Evolutionary conservation across 2,797 vertebrate species (phyloP).

Genomic region (Pelobates cultripes): DNA sequence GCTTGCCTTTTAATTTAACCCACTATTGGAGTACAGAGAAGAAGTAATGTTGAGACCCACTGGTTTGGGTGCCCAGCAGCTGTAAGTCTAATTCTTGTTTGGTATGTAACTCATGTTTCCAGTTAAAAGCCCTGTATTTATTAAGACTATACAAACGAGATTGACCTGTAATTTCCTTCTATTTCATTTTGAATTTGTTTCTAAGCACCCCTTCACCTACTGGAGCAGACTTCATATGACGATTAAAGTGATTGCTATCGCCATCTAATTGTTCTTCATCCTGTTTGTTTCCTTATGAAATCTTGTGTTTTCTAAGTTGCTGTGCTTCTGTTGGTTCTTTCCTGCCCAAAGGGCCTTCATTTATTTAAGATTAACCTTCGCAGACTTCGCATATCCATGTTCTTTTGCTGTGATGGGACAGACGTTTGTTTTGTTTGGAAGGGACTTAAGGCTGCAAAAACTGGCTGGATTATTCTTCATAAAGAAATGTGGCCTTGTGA

Average conservation of each 20-base stretch:
- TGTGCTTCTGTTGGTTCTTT: neutral
- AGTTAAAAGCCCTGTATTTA: neutral
- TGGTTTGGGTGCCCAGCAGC: neutral
- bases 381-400: neutral
- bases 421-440: neutral
- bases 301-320: neutral
- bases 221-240: neutral
- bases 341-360: neutral
- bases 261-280: conserved; percentile 1
- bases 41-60: neutral
- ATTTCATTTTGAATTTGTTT: neutral
- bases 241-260: conserved; percentile 6
- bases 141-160: neutral
- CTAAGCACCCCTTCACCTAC: neutral
- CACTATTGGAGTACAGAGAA: too few relatives aligned
- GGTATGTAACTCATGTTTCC: neutral
- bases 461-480: neutral
- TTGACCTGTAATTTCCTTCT: conserved; percentile 8
- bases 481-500: neutral
- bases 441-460: neutral
- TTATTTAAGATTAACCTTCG: neutral
- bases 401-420: neutral
- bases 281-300: conserved; percentile 6
- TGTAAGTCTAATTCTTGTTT: neutral
- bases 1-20: too few relatives aligned